Base-by-base conservation (phyloP, 1,140 invertebrate genomes). In the Calliopsis andreniformis region DNA sequence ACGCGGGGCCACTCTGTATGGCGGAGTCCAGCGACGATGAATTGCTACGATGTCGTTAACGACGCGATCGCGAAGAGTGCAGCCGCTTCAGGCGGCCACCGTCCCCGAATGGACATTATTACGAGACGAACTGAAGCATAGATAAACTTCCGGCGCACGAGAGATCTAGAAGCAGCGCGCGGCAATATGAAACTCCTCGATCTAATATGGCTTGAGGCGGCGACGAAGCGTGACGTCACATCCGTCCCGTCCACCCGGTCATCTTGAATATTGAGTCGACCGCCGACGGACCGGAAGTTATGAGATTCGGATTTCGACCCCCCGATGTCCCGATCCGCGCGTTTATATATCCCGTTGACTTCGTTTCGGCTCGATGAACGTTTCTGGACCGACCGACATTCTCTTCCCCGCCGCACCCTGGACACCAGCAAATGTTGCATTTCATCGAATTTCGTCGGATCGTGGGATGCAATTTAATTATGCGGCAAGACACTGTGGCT, bases 231-330 rank as follows among this genome's bases (percentile, higher is more conserved):
- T 91, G 88, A 91, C 87, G 88, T 89, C 90, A 89, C 90, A 91
- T 89, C 90, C 89, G 88, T 87, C 87, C 87, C 86, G 85, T 84
- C 80, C 79, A 51, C 85, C 35, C 83, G 91, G 90, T 91, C 90
- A 92, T 92, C 89, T 91, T 91, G 90, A 91, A 92, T 91, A 92
- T 92, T 92, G 90, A 90, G 89, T 87, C 88, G 85, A 89, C 88
- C 86, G 83, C 80, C 89, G 84, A 47, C 89, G 81, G 83, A 90
- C 85, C 87, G 89, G 88, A 92, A 91, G 91, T 90, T 92, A 91
- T 92, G 91, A 92, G 88, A 92, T 91, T 89, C 86, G 86, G 82
- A 90, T 88, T 88, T 80, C 86, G 66, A 84, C 77, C 86, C 77
- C 86, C 87, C 79, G 80, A 84, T 88, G 82, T 84, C 84, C 80